phyloP scores from a whole-genome alignment of 2,888 invertebrate species.

The Phengaris arion region DNA sequence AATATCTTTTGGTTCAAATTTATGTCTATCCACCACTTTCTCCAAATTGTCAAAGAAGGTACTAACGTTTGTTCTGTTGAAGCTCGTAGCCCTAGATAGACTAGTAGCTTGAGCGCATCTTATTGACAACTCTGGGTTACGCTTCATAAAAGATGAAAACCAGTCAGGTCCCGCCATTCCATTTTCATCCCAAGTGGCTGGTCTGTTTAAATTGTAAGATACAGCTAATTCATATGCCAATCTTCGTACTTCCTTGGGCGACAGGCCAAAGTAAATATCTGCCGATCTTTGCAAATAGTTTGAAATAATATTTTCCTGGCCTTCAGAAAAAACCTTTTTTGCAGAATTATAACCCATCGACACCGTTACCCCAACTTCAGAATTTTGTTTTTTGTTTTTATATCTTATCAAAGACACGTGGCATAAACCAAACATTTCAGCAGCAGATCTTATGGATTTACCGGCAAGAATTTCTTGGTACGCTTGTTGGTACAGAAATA shows the following conservation, averaged over 20 bases:
- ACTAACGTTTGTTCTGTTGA: conserved; percentile 35
- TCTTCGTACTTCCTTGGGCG: too few relatives aligned
- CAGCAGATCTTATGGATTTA: too few relatives aligned
- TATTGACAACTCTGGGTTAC: conserved; percentile 32
- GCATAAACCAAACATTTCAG: too few relatives aligned
- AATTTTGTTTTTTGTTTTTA: too few relatives aligned
- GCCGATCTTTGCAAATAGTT: conserved; percentile 29
- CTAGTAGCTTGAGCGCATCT: conserved; percentile 36
- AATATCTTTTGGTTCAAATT: conserved; percentile 35
- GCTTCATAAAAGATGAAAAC: conserved; percentile 34
- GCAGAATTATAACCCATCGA: too few relatives aligned
- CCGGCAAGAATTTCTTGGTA: too few relatives aligned
- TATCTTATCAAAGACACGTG: too few relatives aligned
- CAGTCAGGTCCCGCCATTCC: conserved; percentile 34
- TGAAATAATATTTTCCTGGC: background rate
- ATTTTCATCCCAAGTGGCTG: conserved; percentile 33
- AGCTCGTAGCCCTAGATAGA: conserved; percentile 35
- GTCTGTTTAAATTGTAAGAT: too few relatives aligned
- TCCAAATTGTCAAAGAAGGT: conserved; percentile 37
- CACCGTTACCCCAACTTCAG: too few relatives aligned
- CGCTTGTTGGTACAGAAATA: too few relatives aligned
- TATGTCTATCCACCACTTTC: conserved; percentile 33
- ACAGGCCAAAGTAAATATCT: conserved; percentile 26
- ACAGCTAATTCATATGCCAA: too few relatives aligned
- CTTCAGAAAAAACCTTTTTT: too few relatives aligned